phyloP scores from a whole-genome alignment of 2,888 invertebrate species.

The Sabatieria punctata region DNA sequence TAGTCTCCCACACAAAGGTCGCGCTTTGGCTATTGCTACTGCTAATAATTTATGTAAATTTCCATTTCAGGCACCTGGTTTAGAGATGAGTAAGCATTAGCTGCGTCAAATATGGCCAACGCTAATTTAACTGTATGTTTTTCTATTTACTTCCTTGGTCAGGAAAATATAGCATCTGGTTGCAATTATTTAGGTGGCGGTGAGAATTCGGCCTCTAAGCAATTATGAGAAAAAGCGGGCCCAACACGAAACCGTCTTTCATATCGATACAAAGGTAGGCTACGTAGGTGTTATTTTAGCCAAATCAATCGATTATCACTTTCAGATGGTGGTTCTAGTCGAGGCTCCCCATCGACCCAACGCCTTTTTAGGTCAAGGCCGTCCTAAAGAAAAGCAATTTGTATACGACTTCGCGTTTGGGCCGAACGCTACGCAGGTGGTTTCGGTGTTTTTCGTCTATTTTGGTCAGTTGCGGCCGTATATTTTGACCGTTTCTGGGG shows the following conservation, averaged over 20 bases:
- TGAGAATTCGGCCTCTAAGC: constrained; percentile 67
- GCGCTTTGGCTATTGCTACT: no score
- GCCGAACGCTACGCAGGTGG: constrained; percentile 65
- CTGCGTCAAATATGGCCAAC: no score
- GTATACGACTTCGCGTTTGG: constrained; percentile 75
- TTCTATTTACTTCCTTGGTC: no score
- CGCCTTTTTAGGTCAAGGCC: constrained; percentile 50
- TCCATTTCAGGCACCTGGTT: no score
- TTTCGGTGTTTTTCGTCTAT: neutral
- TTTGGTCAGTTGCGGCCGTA: no score
- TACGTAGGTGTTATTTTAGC: neutral
- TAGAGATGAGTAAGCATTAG: no score
- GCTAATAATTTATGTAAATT: no score
- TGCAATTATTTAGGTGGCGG: constrained; percentile 68
- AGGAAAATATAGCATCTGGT: no score
- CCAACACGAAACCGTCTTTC: constrained; percentile 53
- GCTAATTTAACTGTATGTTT: no score
- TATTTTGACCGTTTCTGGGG: no score
- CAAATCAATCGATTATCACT: neutral
- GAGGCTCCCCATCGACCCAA: constrained; percentile 44
- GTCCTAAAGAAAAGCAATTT: constrained; percentile 58
- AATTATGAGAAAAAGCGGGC: constrained; percentile 46
- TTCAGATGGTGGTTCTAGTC: constrained; percentile 49
- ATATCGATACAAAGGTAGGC: constrained; percentile 56
- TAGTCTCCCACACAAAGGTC: no score